These are phyloP conservation scores for Eretmochelys imbricata DNA, from an alignment of 2,113 vertebrate species.

Conservation along the genomic window DNA sequence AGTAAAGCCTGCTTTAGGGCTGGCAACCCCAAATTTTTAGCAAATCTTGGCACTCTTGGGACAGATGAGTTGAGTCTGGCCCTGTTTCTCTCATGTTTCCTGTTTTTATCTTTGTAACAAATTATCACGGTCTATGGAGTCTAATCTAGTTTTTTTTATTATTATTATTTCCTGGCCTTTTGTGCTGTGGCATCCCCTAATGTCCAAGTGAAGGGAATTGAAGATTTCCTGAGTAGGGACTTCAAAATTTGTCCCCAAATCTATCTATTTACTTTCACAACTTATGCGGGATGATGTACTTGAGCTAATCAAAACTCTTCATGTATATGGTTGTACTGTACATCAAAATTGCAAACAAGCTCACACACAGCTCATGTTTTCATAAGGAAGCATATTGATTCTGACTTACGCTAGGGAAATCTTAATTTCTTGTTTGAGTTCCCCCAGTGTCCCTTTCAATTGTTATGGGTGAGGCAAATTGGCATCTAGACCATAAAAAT, in stretches of 20 bases:
- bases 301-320: background rate
- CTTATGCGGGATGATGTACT: background rate
- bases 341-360: background rate
- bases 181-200: background rate
- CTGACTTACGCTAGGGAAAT: background rate
- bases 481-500: background rate
- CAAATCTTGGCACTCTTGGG: background rate
- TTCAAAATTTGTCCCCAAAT: background rate
- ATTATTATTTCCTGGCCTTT: background rate
- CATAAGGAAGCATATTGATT: background rate
- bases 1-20: background rate
- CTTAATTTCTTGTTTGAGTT: background rate
- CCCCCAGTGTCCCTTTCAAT: background rate
- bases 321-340: background rate
- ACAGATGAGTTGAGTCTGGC: background rate
- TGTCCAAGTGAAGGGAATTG: background rate
- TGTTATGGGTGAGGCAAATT: background rate
- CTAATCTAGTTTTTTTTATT: background rate
- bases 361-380: background rate
- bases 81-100: background rate
- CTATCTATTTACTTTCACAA: background rate
- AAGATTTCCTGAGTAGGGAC: background rate
- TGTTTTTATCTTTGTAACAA: background rate
- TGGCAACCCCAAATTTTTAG: background rate
- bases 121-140: background rate